Evolutionary conservation across 2,888 invertebrate genomes (phyloP), one percentile per base, ranked within the genome.

Genomic region (Meteorus cinctellus): DNA sequence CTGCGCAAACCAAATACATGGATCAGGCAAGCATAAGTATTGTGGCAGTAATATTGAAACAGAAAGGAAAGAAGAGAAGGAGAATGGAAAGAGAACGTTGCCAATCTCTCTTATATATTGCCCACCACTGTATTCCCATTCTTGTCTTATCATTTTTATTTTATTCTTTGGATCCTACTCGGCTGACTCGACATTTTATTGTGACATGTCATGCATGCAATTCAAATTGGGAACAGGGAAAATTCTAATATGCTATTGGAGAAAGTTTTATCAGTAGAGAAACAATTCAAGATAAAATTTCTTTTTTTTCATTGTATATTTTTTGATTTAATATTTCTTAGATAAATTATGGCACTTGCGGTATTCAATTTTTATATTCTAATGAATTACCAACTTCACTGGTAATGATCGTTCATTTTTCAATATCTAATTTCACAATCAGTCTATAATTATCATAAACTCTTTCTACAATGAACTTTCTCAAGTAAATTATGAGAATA

Each of bases 1-100:
- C 96, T 95, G 89, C 27, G 88, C 87, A 82, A 75, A 81, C 67
- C 78, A 70, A 66, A 81, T 76, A 77, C 65, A 74, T 36, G 75
- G 77, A 79, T 82, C 78, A 79, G 80, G 77, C 72, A 76, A 79
- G 76, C 72, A 81, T 79, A 75, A 82, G 62, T 31, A 31, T 31
- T 4, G 14, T 29, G 27, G 48, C 48, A 48, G 48, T 8, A 19
- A 10, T 10, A 24, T 19, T 19, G n/a, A 55, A 19, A 55, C 55
- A 55, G 55, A 48, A 72, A 45, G 24, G 48, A 14, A 1, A 51
- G 45, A 69, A n/a, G 12, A n/a, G 45, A 62, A 31, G 69, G 19
- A 19, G 55, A 55, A 19, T 55, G 55, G 5, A 5, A 55, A 55
- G 55, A 55, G 55, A 55, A 55, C 55, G 19, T 19, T 19, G 19